Percentiles rank a stretch among this genome's conserved stretches.
Evolutionary conservation across 2,888 invertebrate genomes (phyloP).

Genomic region (Nomada goodeniana): DNA sequence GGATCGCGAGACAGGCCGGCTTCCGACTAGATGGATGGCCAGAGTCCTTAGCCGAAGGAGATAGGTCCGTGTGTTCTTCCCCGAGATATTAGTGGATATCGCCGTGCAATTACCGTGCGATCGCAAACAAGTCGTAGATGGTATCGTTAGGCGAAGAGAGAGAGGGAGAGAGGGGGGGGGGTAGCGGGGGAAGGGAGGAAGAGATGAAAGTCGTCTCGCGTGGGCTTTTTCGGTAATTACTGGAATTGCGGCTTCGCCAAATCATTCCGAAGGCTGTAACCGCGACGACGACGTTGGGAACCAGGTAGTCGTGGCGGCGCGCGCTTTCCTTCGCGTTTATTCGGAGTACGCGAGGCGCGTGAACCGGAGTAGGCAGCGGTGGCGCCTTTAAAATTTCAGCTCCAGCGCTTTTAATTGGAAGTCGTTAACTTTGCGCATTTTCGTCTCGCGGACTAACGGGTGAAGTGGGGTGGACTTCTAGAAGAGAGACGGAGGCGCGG

Average conservation of each 20-base stretch:
- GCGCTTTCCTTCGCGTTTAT: constrained; percentile 43
- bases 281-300: not conserved
- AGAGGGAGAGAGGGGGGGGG: not conserved
- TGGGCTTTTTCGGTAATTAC: not conserved
- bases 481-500: constrained; percentile 23
- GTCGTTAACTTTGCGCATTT: constrained; percentile 87
- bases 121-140: too few species aligned
- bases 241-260: not conserved
- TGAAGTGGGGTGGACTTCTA: constrained; percentile 74
- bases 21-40: constrained; percentile 56
- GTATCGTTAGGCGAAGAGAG: too few species aligned
- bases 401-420: constrained; percentile 86
- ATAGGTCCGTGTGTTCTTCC: not conserved
- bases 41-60: constrained; percentile 16
- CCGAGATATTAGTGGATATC: constrained; percentile 18
- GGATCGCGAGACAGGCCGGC: constrained; percentile 65
- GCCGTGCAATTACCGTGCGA: constrained; percentile 25
- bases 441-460: constrained; percentile 82
- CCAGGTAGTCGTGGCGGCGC: constrained; percentile 8
- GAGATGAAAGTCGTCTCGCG: not conserved
- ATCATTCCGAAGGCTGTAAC: too few species aligned
- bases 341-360: constrained; percentile 29
- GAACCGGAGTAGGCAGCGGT: constrained; percentile 36
- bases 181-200: too few species aligned
- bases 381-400: constrained; percentile 76